These are phyloP conservation scores for Enteromius anoplus DNA, from an alignment of 2,797 vertebrate genomes.

Conservation along the genomic window DNA sequence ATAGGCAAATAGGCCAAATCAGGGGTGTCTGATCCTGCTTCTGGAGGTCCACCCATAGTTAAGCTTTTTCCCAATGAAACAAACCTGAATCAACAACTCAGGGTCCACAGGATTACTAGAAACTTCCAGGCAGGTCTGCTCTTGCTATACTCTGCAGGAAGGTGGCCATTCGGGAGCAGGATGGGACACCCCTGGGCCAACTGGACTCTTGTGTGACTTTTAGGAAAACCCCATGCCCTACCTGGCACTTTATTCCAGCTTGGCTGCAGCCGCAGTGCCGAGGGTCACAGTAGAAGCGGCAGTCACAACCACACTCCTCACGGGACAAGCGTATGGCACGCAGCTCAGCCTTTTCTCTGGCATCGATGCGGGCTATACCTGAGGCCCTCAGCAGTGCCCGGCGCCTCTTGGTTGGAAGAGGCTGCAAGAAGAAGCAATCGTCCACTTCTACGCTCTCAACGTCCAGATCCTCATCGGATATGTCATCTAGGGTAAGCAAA, in stretches of 20 bases:
- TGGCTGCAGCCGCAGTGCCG: constrained; percentile 94
- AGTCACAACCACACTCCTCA: constrained; percentile 94
- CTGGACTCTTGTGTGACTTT: neutral
- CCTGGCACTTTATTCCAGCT: constrained; percentile 96
- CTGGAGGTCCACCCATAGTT: neutral
- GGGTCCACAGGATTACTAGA: neutral
- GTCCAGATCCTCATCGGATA: constrained; percentile 92
- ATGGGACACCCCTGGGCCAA: neutral
- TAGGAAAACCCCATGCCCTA: constrained; percentile 62
- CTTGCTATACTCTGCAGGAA: neutral
- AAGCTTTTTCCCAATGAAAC: neutral
- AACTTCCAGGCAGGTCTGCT: neutral
- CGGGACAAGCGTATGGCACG: constrained; percentile 91
- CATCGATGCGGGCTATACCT: constrained; percentile 91
- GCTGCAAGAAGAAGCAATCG: constrained; percentile 95
- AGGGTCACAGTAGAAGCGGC: constrained; percentile 93
- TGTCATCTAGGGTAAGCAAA: constrained; percentile 89
- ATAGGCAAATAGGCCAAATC: neutral
- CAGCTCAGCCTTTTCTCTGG: constrained; percentile 91
- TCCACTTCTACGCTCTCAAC: constrained; percentile 92
- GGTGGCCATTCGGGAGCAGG: neutral
- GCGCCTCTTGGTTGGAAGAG: constrained; percentile 89
- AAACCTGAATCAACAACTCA: neutral
- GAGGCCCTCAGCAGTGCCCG: constrained; percentile 90
- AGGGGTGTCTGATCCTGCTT: neutral